These are phyloP conservation scores for Trissolcus japonicus DNA, from an alignment of 2,888 invertebrate genomes.

Conservation along the genomic window DNA sequence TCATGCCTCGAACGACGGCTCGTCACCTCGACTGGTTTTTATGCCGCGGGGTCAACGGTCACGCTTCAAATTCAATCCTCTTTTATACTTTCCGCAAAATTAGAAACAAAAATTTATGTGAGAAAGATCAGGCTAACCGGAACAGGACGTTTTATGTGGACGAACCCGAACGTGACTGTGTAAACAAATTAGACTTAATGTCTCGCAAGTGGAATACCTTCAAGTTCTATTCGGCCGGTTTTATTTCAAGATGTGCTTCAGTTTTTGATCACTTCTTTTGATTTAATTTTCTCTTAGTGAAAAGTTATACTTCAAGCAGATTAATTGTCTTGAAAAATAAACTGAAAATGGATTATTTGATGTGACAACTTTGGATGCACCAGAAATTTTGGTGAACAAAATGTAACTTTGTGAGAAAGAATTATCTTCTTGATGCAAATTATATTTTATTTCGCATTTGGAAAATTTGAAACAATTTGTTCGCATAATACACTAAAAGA, in stretches of 20 bases:
- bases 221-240: no score
- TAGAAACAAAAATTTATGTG: slow-evolving; percentile 26
- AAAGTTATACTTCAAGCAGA: no score
- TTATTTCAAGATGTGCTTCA: no score
- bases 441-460: not conserved
- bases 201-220: slow-evolving; percentile 3
- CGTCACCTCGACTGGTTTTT: slow-evolving; percentile 44
- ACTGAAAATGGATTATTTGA: no score
- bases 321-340: no score
- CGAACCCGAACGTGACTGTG: slow-evolving; percentile 66
- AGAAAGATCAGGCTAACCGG: slow-evolving; percentile 64
- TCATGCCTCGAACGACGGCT: slow-evolving; percentile 46
- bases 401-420: no score
- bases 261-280: no score
- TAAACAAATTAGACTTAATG: slow-evolving; percentile 63
- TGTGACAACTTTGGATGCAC: no score
- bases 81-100: slow-evolving; percentile 11
- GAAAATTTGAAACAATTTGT: slow-evolving; percentile 9
- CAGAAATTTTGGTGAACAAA: no score
- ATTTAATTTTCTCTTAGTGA: no score
- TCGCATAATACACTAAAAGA: slow-evolving; percentile 9
- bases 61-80: not conserved
- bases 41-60: slow-evolving; percentile 58
- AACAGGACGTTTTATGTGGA: slow-evolving; percentile 64
- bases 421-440: not conserved